A percentile compares a stretch with the other conserved stretches of the same genome.
Conservation (phyloP, 2,113 vertebrate genomes). For the Cacatua alba region DNA sequence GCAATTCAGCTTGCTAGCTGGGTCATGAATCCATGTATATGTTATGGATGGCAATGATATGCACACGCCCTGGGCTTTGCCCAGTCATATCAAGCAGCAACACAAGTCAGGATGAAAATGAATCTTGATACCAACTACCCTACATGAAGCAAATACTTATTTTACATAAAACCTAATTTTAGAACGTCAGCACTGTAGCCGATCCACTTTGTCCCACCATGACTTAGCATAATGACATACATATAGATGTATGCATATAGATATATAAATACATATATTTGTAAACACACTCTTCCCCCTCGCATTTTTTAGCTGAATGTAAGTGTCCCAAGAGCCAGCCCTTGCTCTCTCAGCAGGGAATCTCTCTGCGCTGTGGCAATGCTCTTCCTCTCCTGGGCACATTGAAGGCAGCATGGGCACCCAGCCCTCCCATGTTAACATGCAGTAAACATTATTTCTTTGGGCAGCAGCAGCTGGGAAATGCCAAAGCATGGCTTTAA, state of each 20-base stretch:
- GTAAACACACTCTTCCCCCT: fast-evolving
- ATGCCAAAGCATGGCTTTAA: not conserved
- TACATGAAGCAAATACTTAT: constrained; percentile 26
- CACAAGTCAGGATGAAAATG: constrained; percentile 30
- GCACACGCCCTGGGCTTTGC: constrained; percentile 39
- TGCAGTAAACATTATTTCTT: not conserved
- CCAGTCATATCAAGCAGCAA: constrained; percentile 6
- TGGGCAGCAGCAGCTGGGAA: not conserved
- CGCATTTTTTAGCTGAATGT: not conserved
- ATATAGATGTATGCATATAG: not conserved
- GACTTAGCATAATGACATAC: not conserved
- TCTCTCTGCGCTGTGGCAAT: not conserved
- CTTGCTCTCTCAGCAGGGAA: not conserved
- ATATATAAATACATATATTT: not conserved
- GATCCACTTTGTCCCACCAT: constrained; percentile 21
- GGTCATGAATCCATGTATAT: constrained; percentile 27
- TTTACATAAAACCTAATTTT: constrained; percentile 57
- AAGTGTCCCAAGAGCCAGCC: not conserved
- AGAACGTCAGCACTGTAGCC: not conserved
- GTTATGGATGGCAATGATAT: constrained; percentile 36
- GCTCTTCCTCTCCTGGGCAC: not conserved
- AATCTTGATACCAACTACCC: constrained; percentile 40
- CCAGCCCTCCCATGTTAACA: not conserved
- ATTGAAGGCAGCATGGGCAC: fast-evolving
- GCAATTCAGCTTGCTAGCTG: not conserved